phyloP scores from a whole-genome alignment of 2,888 invertebrate species.

The Panzeria rudis region DNA sequence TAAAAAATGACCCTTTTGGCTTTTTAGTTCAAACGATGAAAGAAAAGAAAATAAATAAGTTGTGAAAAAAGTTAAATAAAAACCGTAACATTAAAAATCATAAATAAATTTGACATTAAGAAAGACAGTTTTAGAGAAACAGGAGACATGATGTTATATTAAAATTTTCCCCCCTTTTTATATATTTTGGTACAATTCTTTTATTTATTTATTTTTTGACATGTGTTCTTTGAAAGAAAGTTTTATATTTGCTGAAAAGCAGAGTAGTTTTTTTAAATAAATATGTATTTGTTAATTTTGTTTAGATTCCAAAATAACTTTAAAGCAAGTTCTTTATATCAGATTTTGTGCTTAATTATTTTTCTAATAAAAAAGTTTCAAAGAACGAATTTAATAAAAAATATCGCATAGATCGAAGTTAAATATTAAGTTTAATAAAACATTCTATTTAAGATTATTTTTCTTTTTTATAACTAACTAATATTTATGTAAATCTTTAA shows the following conservation, averaged over 20 bases:
- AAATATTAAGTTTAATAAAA: too few relatives aligned
- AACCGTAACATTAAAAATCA: slow-evolving; percentile 68
- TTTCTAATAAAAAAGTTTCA: too few relatives aligned
- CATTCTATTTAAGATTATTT: too few relatives aligned
- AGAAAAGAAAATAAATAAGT: slow-evolving; percentile 11
- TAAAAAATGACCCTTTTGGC: slow-evolving; percentile 67
- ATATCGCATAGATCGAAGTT: too few relatives aligned
- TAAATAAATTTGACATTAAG: slow-evolving; percentile 72
- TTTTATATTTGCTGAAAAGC: too few relatives aligned
- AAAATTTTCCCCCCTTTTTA: too few relatives aligned
- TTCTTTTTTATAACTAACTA: background rate
- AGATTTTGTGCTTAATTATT: too few relatives aligned
- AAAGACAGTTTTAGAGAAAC: slow-evolving; percentile 55
- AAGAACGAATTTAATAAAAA: too few relatives aligned
- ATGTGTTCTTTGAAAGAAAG: too few relatives aligned
- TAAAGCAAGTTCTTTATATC: background rate
- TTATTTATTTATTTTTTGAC: background rate
- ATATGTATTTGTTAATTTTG: background rate
- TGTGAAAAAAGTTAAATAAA: slow-evolving; percentile 38
- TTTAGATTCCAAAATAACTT: background rate
- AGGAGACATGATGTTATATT: slow-evolving; percentile 50
- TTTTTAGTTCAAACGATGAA: slow-evolving; percentile 16
- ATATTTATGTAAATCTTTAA: background rate
- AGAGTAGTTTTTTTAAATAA: too few relatives aligned
- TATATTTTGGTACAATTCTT: too few relatives aligned